Base-by-base conservation (phyloP, 64 coral and sea anemone genomes). In the Montipora sp. region DNA sequence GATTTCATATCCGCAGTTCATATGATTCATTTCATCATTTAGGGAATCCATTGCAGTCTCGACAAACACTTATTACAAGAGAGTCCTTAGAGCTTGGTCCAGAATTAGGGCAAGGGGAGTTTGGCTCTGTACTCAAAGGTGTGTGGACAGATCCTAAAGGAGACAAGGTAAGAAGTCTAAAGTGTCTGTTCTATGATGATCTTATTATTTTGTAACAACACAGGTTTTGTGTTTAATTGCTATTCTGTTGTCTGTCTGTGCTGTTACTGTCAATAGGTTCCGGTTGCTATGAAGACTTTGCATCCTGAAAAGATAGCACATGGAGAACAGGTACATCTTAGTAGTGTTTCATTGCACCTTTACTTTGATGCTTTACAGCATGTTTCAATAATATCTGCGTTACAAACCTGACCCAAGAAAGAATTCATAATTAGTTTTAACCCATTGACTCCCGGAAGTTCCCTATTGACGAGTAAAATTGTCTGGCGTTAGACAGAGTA, bases 231-330 rank as follows among this genome's bases (percentile, higher is more conserved):
- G 53, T 11, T 16, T 45, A 48, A 4, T 21, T 5, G 83, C 47
- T 59, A 19, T 19, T 63, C 14, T 63, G 15, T 15, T 63, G 9
- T 12, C 47, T 48, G 53, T 65, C 49, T 43, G n/a, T 49, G 18
- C 51, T 51, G n/a, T 70, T 66, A 7, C 80, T 81, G 45, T 55
- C 82, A 69, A 5, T 75, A 98, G 97, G 80, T 95, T 81, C 83
- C 88, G 83, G 97, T 98, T 13, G 97, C 97, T 2, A 67, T 98
- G 21, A 98, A 98, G 51, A 98, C 97, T 75, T 92, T 98, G 73
- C 97, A 98, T 87, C 97, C 97, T 58, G 97, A 98, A 84, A 98
- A 98, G 83, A 96, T 98, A 79, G 94, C 92, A 7, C 94, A 96
- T 89, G 97, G 97, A 22, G 97, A 98, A 75, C 97, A 98, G 97